Evolutionary conservation across 1,140 invertebrate species (phyloP), one percentile per base, ranked within the genome.

Genomic region (Pachyrhynchus sulphureomaculatus): DNA sequence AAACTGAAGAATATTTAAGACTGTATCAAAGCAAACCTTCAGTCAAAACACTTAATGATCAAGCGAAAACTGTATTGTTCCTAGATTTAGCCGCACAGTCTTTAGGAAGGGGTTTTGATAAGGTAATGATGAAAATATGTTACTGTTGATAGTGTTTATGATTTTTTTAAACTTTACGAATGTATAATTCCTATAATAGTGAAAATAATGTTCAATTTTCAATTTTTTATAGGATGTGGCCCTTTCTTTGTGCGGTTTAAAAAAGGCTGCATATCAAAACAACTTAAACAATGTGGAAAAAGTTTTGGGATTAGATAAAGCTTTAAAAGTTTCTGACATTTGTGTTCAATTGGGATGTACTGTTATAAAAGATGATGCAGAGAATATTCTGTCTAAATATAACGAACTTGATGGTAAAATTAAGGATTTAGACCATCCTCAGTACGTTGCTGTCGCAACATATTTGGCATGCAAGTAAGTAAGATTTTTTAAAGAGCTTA

Each of bases 401-500:
- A 60, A 66, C 57, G 34, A 69, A 9, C 34, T 54, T 15, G 69
- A 76, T 44, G 69, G 62, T 33, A 63, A 69, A 0, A 62, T 54
- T 8, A 66, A 71, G 12, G 69, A 75, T 53, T 60, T 72, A 24
- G 67, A 76, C 47, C 78, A 79, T 68, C 78, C 78, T 6, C 78
- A 79, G 55, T 79, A 79, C 63, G 71, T 72, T 17, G 69, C 76
- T 4, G 77, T 76, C 63, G 77, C 78, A 4, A 75, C 77, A 0
- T 77, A 74, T 52, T 72, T 76, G 10, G 76, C 77, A 24, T 78
- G 77, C 54, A 77, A 74, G 62, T 68, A 65, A 57, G 56, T 63
- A 62, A 49, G 41, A 24, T 29, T 32, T 18, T 12, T 36, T 17
- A 29, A 36, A 13, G 20, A 6, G 41, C n/a, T n/a, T n/a, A n/a